phyloP scores from a whole-genome alignment of 1,140 invertebrate species.

The Bombus confusus region DNA sequence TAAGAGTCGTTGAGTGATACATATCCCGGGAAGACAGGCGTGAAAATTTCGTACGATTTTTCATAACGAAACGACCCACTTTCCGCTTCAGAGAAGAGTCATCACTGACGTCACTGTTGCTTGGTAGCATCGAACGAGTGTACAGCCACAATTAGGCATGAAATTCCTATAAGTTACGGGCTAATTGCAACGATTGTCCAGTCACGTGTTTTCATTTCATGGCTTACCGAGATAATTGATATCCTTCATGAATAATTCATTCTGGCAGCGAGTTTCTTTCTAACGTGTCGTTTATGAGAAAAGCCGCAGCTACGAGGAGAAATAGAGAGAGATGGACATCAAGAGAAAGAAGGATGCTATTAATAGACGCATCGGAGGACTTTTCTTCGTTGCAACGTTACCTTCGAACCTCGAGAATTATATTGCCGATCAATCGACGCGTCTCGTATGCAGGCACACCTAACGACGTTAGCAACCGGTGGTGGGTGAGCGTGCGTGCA shows the following conservation, averaged over 20 bases:
- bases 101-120: constrained; percentile 3
- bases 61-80: not conserved
- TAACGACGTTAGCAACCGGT: constrained; percentile 25
- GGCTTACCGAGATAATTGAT: constrained; percentile 31
- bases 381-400: constrained; percentile 21
- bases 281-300: not conserved
- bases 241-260: constrained; percentile 50
- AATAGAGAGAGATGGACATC: no score
- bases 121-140: not conserved
- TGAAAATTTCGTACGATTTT: constrained; percentile 5
- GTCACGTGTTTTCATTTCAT: not conserved
- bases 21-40: not conserved
- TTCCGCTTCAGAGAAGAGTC: not conserved
- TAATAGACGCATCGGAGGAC: constrained; percentile 16
- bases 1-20: not conserved
- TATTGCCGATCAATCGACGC: constrained; percentile 37
- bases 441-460: constrained; percentile 43
- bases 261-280: not conserved
- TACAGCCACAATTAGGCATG: constrained; percentile 14
- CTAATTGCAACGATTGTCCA: constrained; percentile 14
- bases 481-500: constrained; percentile 38
- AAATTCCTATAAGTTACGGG: constrained; percentile 11
- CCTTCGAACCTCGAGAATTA: constrained; percentile 1
- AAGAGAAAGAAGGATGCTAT: constrained; percentile 10
- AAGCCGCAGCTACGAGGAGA: not conserved